Base-by-base conservation (phyloP, 2,888 invertebrate species). In the Emmelina monodactyla region DNA sequence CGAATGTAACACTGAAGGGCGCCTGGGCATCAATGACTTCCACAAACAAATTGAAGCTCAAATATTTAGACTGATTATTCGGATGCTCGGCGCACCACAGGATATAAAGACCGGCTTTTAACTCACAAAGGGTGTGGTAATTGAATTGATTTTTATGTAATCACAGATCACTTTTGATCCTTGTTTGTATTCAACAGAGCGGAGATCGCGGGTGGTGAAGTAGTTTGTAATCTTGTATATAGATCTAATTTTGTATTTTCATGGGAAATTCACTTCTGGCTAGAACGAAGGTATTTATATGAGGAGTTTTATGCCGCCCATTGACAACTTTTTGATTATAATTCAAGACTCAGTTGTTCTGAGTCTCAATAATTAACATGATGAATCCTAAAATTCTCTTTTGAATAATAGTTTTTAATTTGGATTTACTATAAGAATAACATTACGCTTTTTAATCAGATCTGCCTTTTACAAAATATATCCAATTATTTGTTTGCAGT, bases 61-160 rank as follows among this genome's bases (percentile, higher is more conserved):
- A 78, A 78, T 72, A 75, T 73, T 72, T 62, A 48, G 49, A 50
- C 65, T 61, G 68, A 79, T 76, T 63, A 73, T 75, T 66, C 62
- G 53, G 45, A 53, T 57, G 58, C 59, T 57, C 54, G 49, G 54
- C 46, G 42, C 40, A 44, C 44, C 42, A 42, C 42, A 41, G 32
- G 31, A 32, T 46, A 68, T 63, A 73, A 71, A 58, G 57, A 67
- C 76, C 13, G 73, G 78, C 73, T 76, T 75, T 78, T 73, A 75
- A 51, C 44, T 52, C 58, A 67, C 65, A 76, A 76, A 72, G 60
- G 68, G 70, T 32, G 54, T 64, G 76, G 56, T 75, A 78, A 79
- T 73, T 75, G 69, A 50, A 63, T 64, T 62, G 63, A 63, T 69
- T 64, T 69, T 68, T 63, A 62, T 66, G 62, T 68, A 60, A 67